A percentile compares a stretch with the other conserved stretches of the same genome.
phyloP scores from a whole-genome alignment of 2,113 vertebrate genomes.

The Trichechus manatus region DNA sequence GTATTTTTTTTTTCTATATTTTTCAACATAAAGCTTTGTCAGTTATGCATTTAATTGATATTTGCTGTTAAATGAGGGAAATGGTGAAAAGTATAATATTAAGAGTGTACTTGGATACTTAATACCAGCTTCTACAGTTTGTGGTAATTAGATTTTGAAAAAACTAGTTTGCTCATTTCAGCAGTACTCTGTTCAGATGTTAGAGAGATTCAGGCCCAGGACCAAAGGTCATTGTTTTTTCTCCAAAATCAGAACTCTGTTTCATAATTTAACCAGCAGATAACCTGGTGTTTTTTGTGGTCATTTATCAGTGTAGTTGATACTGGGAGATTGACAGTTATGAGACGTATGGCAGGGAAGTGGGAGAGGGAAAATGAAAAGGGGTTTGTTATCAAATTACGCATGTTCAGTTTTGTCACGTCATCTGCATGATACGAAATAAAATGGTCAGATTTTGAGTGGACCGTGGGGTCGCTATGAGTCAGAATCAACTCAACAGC shows the following conservation, averaged over 20 bases:
- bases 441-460: neutral
- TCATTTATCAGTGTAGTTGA: neutral
- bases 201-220: neutral
- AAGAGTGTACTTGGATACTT: neutral
- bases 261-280: too few relatives aligned
- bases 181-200: neutral
- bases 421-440: neutral
- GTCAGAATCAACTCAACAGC: too few relatives aligned
- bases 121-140: neutral
- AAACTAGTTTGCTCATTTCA: neutral
- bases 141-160: neutral
- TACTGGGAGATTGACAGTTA: neutral
- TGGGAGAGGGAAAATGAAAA: neutral
- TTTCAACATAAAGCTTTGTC: neutral
- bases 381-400: rapidly evolving
- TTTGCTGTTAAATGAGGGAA: neutral
- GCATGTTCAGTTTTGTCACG: neutral
- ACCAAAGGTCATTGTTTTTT: neutral
- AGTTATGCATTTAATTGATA: neutral
- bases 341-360: neutral
- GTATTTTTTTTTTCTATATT: neutral
- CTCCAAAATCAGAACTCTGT: neutral
- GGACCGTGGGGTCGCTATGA: too few relatives aligned
- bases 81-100: neutral
- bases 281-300: neutral